Base-by-base conservation (phyloP, 2,113 vertebrate genomes). In the Myxocyprinus asiaticus region DNA sequence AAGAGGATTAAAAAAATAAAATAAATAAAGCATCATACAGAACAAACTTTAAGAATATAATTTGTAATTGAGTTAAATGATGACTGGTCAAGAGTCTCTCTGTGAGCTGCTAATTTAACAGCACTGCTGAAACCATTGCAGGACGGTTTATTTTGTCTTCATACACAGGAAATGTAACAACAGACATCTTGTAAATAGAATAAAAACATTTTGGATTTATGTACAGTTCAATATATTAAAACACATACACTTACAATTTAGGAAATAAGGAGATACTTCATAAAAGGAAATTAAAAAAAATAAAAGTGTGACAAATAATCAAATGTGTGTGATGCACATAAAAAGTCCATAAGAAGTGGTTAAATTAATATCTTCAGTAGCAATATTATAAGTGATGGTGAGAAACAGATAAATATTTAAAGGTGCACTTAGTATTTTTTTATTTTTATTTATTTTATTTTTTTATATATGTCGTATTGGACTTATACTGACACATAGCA, bases 161-260 rank as follows among this genome's bases (percentile, higher is more conserved):
- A 72, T 62, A 79, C 85, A 86, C 82, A 62, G 78, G 83, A 84
- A 88, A 88, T 82, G 80, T 86, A 85, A 83, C 77, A 86, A 86
- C 77, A 48, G 78, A 85, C 84, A 86, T 84, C 84, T 88, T 88
- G 86, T 86, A 88, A 86, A 88, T 87, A 87, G 82, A 90, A 88
- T 88, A 90, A 83, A 85, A 90, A 91, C 88, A 85, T 89, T 77
- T 89, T 82, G 70, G 82, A 87, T 90, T 86, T 89, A 89, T 90
- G 86, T 90, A 88, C 75, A 91, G 80, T 75, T 75, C 84, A 83
- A 90, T 88, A 88, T 89, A 88, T 67, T 86, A 89, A 88, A 80
- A 85, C 80, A 91, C 89, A 86, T 72, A 80, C 86, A 88, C 87
- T 82, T 85, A 91, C 82, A 71, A 86, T 82, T 86, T 89, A 86